Evolutionary conservation across 2,797 vertebrate genomes (phyloP).

Genomic region (Scyliorhinus canicula): DNA sequence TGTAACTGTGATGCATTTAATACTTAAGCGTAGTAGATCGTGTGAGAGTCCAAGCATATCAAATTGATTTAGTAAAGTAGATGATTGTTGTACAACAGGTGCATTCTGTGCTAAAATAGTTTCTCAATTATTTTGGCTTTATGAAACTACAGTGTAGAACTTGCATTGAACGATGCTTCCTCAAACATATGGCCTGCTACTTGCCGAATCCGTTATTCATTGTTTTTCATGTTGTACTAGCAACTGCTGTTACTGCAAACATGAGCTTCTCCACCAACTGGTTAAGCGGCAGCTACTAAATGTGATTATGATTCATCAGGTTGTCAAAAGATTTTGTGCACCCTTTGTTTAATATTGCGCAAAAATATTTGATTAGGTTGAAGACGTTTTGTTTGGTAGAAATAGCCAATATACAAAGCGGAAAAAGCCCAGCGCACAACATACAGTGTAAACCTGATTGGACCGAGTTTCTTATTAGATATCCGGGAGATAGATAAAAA

Average conservation of each 20-base stretch:
- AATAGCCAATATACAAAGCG: not conserved
- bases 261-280: not conserved
- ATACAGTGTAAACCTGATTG: not conserved
- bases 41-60: not conserved
- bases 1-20: conserved; percentile 4
- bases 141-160: not conserved
- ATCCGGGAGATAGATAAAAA: not conserved
- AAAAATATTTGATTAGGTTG: not conserved
- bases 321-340: not conserved
- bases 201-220: not conserved
- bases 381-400: not conserved
- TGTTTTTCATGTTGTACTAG: not conserved
- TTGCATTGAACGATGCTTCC: not conserved
- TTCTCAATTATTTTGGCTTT: not conserved
- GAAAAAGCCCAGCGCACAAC: not conserved
- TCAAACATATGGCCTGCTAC: not conserved
- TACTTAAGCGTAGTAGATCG: not conserved
- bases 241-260: not conserved
- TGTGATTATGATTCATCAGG: not conserved
- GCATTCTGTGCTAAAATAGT: not conserved
- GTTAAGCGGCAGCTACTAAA: not conserved
- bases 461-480: not conserved
- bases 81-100: not conserved
- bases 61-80: not conserved
- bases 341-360: not conserved